A percentile compares a stretch with the other conserved stretches of the same genome.
phyloP scores from a whole-genome alignment of 1,140 invertebrate genomes.

The Laupala kohalensis region DNA sequence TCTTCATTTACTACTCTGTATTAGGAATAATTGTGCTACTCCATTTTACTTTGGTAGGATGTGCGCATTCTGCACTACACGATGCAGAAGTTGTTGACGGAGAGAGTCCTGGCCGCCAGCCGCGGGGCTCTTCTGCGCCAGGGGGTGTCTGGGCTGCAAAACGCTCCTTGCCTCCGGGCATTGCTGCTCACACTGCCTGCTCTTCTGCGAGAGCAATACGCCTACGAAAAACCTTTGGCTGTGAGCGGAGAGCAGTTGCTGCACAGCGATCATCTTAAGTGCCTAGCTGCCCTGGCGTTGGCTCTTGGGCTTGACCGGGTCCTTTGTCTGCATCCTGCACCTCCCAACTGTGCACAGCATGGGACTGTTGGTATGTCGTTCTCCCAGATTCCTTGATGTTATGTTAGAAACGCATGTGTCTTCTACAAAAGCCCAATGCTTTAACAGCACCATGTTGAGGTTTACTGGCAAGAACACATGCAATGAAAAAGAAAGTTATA shows the following conservation, averaged over 20 bases:
- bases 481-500: no score
- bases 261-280: constrained; percentile 46
- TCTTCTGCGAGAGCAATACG: constrained; percentile 39
- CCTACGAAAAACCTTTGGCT: constrained; percentile 41
- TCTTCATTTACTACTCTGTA: no score
- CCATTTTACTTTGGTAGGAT: constrained; percentile 26
- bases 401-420: no score
- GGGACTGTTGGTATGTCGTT: constrained; percentile 16
- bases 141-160: constrained; percentile 38
- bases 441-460: no score
- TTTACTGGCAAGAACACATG: no score
- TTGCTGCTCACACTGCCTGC: constrained; percentile 37
- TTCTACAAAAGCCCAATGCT: no score
- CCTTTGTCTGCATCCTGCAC: constrained; percentile 34
- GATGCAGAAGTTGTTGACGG: constrained; percentile 28
- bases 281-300: constrained; percentile 38
- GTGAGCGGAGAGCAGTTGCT: constrained; percentile 43
- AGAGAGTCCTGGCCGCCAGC: constrained; percentile 34
- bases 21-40: not conserved
- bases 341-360: constrained; percentile 28
- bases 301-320: constrained; percentile 40
- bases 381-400: no score
- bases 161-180: constrained; percentile 40
- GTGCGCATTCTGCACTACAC: constrained; percentile 34
- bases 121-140: constrained; percentile 35